A percentile compares a stretch with the other conserved stretches of the same genome.
phyloP scores from a whole-genome alignment of 2,113 vertebrate genomes.

The Lates calcarifer region DNA sequence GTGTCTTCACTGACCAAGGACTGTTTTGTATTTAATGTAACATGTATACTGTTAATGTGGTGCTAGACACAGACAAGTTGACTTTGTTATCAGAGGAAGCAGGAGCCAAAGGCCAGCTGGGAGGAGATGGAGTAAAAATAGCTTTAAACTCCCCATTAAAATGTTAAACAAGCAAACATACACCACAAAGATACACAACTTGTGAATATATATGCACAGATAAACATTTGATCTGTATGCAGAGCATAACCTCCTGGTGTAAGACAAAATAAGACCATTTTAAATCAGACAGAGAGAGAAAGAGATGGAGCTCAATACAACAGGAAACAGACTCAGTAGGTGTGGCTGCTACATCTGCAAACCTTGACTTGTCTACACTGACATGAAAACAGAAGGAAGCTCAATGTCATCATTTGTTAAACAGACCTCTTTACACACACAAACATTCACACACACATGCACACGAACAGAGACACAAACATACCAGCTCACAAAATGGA shows the following conservation, averaged over 20 bases:
- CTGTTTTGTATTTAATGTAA: neutral
- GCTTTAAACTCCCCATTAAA: neutral
- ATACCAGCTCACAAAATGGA: neutral
- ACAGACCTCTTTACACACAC: constrained; percentile 3
- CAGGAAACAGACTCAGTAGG: constrained; percentile 22
- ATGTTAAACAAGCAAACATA: constrained; percentile 4
- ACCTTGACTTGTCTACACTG: constrained; percentile 34
- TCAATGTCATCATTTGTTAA: constrained; percentile 37
- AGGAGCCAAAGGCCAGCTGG: constrained; percentile 9
- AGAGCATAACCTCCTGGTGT: neutral
- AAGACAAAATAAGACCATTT: too few relatives aligned
- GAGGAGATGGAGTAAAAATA: constrained; percentile 30
- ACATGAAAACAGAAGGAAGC: constrained; percentile 37
- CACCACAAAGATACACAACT: neutral
- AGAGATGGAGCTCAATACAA: neutral
- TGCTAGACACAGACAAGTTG: neutral
- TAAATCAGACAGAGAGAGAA: too few relatives aligned
- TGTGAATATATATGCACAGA: neutral
- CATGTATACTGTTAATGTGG: neutral
- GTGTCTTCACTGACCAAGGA: too few relatives aligned
- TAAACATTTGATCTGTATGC: neutral
- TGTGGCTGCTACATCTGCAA: constrained; percentile 26
- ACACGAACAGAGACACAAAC: neutral
- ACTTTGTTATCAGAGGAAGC: constrained; percentile 39
- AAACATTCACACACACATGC: neutral